Evolutionary conservation across 2,888 invertebrate genomes (phyloP), one percentile per base, ranked within the genome.

Genomic region (Rhynchonema sp.): DNA sequence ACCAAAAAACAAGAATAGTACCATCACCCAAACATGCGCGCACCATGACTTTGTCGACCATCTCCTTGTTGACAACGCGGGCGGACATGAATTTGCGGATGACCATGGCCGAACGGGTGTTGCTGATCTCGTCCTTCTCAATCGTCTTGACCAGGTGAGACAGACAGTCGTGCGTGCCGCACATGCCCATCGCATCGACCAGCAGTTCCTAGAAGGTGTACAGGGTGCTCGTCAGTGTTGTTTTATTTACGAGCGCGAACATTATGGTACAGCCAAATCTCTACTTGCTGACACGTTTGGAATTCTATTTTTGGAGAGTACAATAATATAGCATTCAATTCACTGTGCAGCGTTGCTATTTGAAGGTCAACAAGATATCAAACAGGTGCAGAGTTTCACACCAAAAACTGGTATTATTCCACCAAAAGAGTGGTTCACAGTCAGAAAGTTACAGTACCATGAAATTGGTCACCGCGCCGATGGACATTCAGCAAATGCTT

Each of bases 161-260:
- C 38, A 66, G 53, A 52, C 60, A 59, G 60, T 62, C 61, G 58
- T 59, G 57, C 30, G 67, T 66, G 27, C 67, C 66, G 59, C 62
- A 61, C 29, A 59, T n/a, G 49, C 63, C 65, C 27, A 65, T 53
- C 46, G 63, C 60, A 55, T 64, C 61, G 61, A 60, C 60, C 62
- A 66, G 64, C 59, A 71, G 49, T n/a, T 65, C 64, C 56, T 62
- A n/a, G 6, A 30, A 57, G 57, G 26, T n/a, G n/a, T n/a, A n/a
- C n/a, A n/a, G n/a, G n/a, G n/a, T 38, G 13, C 9, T 20, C 13
- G n/a, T 23, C 13, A 23, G 6, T 52, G 52, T 38, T 38, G 6
- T 38, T 38, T 38, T 38, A 13, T 38, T n/a, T n/a, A n/a, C n/a
- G n/a, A n/a, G n/a, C n/a, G n/a, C n/a, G n/a, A n/a, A n/a, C n/a